phyloP scores from a whole-genome alignment of 2,797 vertebrate species.

The Sternarchorhynchus goeldii region DNA sequence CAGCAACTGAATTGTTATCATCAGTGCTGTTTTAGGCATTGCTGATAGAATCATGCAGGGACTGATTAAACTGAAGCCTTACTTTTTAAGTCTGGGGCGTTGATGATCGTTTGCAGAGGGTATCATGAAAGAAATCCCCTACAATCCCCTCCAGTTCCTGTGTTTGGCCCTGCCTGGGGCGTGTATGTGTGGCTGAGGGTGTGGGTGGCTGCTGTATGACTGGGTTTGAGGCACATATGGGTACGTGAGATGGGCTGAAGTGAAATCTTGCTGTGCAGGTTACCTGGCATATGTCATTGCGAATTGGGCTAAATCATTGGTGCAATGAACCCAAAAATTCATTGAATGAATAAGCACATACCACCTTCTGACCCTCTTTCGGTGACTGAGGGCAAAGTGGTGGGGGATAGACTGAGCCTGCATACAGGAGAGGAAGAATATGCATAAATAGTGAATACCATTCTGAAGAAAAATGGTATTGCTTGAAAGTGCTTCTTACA shows the following conservation, averaged over 20 bases:
- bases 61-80: constrained; percentile 23
- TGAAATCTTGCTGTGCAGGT: constrained; percentile 44
- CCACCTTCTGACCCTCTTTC: neutral
- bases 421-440: too few relatives aligned
- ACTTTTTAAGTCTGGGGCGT: constrained; percentile 12
- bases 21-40: constrained; percentile 22
- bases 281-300: constrained; percentile 61
- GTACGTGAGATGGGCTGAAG: constrained; percentile 59
- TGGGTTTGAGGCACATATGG: constrained; percentile 70
- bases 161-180: constrained; percentile 12
- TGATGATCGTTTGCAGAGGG: neutral
- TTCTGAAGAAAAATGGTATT: too few relatives aligned
- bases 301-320: constrained; percentile 58
- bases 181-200: constrained; percentile 47
- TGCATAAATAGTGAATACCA: too few relatives aligned
- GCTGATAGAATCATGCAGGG: constrained; percentile 22
- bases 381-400: neutral
- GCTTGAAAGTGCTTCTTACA: too few relatives aligned
- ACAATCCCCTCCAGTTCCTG: neutral
- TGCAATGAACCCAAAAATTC: constrained; percentile 49
- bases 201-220: constrained; percentile 45
- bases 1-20: constrained; percentile 10
- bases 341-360: constrained; percentile 49
- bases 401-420: too few relatives aligned
- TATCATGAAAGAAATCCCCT: neutral